Evolutionary conservation across 1,140 invertebrate species (phyloP), one percentile per base, ranked within the genome.

Genomic region (Lordiphosa collinella): DNA sequence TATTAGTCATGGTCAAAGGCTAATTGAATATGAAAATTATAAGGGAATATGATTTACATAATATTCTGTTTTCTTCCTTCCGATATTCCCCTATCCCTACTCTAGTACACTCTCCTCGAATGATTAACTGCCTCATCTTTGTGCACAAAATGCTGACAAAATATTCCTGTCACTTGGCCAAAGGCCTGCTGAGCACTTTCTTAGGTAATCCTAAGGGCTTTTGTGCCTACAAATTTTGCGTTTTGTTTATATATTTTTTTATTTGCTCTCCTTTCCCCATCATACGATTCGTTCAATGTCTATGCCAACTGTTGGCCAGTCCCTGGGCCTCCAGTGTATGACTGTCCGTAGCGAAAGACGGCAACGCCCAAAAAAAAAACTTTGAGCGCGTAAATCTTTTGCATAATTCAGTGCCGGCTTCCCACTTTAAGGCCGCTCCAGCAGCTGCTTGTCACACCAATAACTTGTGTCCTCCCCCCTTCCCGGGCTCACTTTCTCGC

Each of bases 351-450:
- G 34, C 10, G 22, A n/a, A 9, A 4, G 9, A 9, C 12, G 57
- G 64, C 41, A 73, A 70, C 75, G 69, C 75, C 75, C 50, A 68
- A 57, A 40, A 74, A 66, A 40, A 74, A 66, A 53, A 55, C 40
- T 36, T n/a, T 37, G 43, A 59, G 62, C 78, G 79, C 68, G 84
- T 82, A 84, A 86, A 74, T 82, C 76, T 86, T 86, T 84, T 86
- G 84, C 84, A 86, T 86, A 86, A 86, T 86, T 86, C 82, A 86
- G 76, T 86, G 82, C 58, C 57, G 37, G 47, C 60, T 73, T 48
- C 36, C 62, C 63, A 67, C 63, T 67, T 67, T 54, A 67, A 53
- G 22, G 6, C 25, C 34, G 25, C 47, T 13, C 40, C 59, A 53
- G 60, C 72, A 61, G 59, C 58, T 64, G 66, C 68, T 56, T 85